phyloP scores from a whole-genome alignment of 2,888 invertebrate genomes.

The Argynnis bischoffii region DNA sequence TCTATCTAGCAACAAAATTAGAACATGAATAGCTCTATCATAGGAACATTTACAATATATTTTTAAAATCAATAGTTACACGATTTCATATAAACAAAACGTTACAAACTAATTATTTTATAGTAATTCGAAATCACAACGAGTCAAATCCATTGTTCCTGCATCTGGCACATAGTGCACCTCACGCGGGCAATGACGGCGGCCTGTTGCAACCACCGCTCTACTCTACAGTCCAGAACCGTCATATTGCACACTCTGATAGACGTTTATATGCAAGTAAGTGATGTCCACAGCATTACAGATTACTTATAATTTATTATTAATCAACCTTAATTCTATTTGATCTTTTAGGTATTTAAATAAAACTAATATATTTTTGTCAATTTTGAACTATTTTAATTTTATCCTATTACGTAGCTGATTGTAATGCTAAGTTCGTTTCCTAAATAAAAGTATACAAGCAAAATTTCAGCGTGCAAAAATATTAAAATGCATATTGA shows the following conservation, averaged over 20 bases:
- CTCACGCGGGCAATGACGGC: constrained; percentile 89
- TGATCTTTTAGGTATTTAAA: too few species aligned
- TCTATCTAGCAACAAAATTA: too few species aligned
- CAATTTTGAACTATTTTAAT: too few species aligned
- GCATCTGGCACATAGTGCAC: constrained; percentile 90
- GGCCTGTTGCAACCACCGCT: constrained; percentile 88
- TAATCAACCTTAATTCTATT: too few species aligned
- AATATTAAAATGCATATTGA: constrained; percentile 11
- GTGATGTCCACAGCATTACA: neutral
- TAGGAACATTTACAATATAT: too few species aligned
- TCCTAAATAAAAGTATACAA: neutral
- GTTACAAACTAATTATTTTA: neutral
- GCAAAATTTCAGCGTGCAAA: constrained; percentile 12
- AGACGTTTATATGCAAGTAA: constrained; percentile 89
- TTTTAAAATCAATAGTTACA: too few species aligned
- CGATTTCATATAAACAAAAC: too few species aligned
- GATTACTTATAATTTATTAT: too few species aligned
- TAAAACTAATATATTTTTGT: too few species aligned
- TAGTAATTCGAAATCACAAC: constrained; percentile 84
- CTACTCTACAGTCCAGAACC: constrained; percentile 84
- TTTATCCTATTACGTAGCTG: neutral
- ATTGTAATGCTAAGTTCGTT: constrained; percentile 1
- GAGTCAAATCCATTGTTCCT: constrained; percentile 87
- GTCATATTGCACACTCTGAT: constrained; percentile 86
- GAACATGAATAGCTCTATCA: too few species aligned